Percentiles rank a stretch among this genome's conserved stretches.
Evolutionary conservation across 2,888 invertebrate species (phyloP).

Genomic region (Deilephila porcellus): DNA sequence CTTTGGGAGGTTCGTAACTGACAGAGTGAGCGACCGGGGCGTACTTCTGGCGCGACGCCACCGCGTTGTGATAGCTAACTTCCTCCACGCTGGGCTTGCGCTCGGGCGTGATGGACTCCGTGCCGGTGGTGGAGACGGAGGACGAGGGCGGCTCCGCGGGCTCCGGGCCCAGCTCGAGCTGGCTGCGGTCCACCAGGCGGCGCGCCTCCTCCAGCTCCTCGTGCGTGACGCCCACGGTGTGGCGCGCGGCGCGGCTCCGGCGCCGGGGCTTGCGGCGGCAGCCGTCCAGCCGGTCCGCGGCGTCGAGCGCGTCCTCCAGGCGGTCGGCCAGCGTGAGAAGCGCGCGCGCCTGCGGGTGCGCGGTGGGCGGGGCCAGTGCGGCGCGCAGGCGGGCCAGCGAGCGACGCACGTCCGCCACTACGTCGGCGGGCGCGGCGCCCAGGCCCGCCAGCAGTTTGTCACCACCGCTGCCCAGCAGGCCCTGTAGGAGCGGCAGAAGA

Average conservation of each 20-base stretch:
- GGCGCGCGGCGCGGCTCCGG: slow-evolving; percentile 87
- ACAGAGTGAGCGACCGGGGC: slow-evolving; percentile 62
- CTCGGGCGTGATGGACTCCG: slow-evolving; percentile 64
- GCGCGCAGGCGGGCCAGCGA: slow-evolving; percentile 90
- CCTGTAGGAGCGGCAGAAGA: slow-evolving; percentile 88
- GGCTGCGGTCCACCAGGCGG: slow-evolving; percentile 86
- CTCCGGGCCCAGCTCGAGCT: slow-evolving; percentile 55
- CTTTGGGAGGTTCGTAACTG: slow-evolving; percentile 57
- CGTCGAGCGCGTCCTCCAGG: slow-evolving; percentile 85
- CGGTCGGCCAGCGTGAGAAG: slow-evolving; percentile 88
- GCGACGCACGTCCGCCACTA: slow-evolving; percentile 90
- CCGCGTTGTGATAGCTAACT: slow-evolving; percentile 61
- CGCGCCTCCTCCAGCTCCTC: slow-evolving; percentile 93
- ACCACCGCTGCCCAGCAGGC: slow-evolving; percentile 84
- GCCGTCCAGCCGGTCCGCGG: slow-evolving; percentile 71
- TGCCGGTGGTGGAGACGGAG: slow-evolving; percentile 71
- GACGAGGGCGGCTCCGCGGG: slow-evolving; percentile 58
- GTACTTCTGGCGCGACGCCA: slow-evolving; percentile 57
- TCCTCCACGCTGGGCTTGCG: slow-evolving; percentile 64
- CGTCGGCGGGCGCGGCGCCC: slow-evolving; percentile 84
- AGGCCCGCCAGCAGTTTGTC: slow-evolving; percentile 73
- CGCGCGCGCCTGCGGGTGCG: slow-evolving; percentile 83
- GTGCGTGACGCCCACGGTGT: slow-evolving; percentile 93
- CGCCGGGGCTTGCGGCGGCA: slow-evolving; percentile 78
- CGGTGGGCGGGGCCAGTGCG: slow-evolving; percentile 86